These are phyloP conservation scores for Sylvietta virens DNA, from an alignment of 2,113 vertebrate genomes.

Conservation along the genomic window DNA sequence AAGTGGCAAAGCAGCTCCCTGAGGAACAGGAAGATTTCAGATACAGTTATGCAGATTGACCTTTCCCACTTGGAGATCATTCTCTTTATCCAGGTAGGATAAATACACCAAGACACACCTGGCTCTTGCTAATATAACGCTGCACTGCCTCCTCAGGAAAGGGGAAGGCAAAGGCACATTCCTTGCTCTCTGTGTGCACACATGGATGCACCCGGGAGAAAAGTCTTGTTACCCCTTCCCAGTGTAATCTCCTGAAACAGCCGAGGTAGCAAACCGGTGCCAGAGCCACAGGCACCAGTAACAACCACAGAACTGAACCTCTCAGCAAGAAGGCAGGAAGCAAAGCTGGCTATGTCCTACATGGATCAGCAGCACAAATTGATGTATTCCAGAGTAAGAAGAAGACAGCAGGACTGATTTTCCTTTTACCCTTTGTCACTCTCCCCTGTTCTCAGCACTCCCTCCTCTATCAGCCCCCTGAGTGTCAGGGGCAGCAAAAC, in stretches of 20 bases:
- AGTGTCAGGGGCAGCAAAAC: neutral
- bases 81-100: neutral
- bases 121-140: neutral
- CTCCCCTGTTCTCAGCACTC: neutral
- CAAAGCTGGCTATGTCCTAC: neutral
- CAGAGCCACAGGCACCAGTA: neutral
- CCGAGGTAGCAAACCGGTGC: neutral
- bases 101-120: neutral
- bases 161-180: neutral
- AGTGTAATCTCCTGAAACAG: neutral
- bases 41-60: neutral
- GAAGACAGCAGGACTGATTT: neutral
- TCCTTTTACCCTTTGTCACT: neutral
- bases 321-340: neutral
- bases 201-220: neutral
- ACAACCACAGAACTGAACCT: neutral
- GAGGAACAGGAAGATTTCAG: conserved; percentile 47
- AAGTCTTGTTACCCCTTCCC: neutral
- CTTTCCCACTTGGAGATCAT: neutral
- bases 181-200: neutral
- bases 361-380: neutral
- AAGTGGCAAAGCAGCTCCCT: conserved; percentile 85
- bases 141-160: neutral
- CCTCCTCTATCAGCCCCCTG: neutral
- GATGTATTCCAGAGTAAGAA: neutral